Conservation (phyloP, 2,888 invertebrate genomes). For the Molorchus minor region DNA sequence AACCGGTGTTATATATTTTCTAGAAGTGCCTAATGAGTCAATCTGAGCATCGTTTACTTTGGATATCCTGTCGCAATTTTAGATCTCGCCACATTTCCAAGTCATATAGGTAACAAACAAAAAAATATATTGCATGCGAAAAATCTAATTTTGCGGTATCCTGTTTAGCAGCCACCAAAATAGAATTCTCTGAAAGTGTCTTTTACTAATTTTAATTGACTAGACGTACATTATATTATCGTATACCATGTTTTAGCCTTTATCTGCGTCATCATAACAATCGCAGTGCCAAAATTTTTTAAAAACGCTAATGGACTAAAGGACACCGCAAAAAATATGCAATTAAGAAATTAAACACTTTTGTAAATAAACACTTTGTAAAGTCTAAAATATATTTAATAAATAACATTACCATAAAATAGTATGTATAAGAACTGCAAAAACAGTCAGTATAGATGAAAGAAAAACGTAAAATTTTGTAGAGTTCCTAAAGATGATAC, state of each 20-base stretch:
- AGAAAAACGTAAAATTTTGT: no score
- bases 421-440: no score
- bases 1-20: no score
- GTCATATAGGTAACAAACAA: neutral
- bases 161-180: conserved; percentile 1
- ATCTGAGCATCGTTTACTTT: neutral
- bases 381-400: no score
- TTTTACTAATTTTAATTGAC: conserved; percentile 6
- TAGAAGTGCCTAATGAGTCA: no score
- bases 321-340: no score
- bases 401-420: no score
- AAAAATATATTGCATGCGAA: neutral
- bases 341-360: no score
- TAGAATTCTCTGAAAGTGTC: neutral
- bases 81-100: conserved; percentile 2
- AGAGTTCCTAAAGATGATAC: no score
- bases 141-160: conserved; percentile 8
- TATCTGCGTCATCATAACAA: neutral
- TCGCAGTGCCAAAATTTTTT: conserved; percentile 5
- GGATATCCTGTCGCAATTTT: neutral
- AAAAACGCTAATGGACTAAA: neutral
- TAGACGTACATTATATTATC: neutral
- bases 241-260: neutral
- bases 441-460: no score
- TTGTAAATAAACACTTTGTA: no score